phyloP scores from a whole-genome alignment of 1,140 invertebrate genomes.

The Lordiphosa mommai region DNA sequence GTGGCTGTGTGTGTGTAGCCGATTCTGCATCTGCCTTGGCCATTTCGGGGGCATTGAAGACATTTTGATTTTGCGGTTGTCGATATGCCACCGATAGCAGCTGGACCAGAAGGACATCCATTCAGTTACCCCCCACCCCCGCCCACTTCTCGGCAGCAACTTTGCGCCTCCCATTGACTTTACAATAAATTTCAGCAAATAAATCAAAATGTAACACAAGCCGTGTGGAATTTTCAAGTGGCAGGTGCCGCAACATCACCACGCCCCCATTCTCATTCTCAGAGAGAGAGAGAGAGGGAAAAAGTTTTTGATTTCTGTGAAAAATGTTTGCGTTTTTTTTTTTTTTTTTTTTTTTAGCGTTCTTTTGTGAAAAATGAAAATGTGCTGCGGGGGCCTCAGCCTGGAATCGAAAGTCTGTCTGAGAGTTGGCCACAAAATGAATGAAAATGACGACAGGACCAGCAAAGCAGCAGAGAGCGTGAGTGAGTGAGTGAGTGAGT shows the following conservation, averaged over 20 bases:
- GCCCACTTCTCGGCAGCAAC: slow-evolving; percentile 33
- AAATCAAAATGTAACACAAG: slow-evolving; percentile 75
- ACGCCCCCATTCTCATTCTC: neutral
- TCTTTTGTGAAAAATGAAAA: slow-evolving; percentile 45
- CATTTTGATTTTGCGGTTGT: slow-evolving; percentile 45
- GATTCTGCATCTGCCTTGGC: slow-evolving; percentile 41
- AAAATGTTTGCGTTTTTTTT: slow-evolving; percentile 37
- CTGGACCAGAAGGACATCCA: neutral
- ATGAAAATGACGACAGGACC: slow-evolving; percentile 18
- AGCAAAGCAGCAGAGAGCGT: neutral
- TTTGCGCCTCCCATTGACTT: slow-evolving; percentile 52
- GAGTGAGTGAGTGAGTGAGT: neutral
- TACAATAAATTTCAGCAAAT: slow-evolving; percentile 76
- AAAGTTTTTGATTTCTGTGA: slow-evolving; percentile 69
- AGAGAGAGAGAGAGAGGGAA: slow-evolving; percentile 7
- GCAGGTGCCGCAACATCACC: slow-evolving; percentile 41
- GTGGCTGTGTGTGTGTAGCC: slow-evolving; percentile 4
- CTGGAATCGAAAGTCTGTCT: slow-evolving; percentile 23
- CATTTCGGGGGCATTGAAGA: slow-evolving; percentile 15
- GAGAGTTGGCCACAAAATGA: slow-evolving; percentile 1
- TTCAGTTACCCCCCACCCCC: neutral
- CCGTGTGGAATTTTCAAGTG: slow-evolving; percentile 69
- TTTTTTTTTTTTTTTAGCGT: slow-evolving; percentile 23
- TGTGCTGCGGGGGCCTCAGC: slow-evolving; percentile 14
- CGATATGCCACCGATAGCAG: neutral